Base-by-base conservation (phyloP, 2,113 vertebrate genomes). In the Camelus bactrianus region DNA sequence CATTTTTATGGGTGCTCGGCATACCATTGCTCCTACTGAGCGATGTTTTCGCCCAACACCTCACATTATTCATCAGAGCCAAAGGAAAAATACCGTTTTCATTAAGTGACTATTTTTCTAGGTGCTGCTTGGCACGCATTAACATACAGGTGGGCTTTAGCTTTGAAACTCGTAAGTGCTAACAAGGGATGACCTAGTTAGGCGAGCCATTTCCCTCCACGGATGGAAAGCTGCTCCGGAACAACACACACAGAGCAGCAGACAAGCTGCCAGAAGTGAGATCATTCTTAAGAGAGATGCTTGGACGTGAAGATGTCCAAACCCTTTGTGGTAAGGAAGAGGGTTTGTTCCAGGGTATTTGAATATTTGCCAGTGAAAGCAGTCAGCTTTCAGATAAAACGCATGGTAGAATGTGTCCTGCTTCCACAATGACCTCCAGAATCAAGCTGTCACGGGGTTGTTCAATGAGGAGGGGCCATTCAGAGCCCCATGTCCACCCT, bases 331-430 rank as follows among this genome's bases (percentile, higher is more conserved):
- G 26, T 8, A 15, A 58, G 58, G 38, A 70, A 10, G 56, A 26
- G 1, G 30, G 28, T 7, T 35, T 73, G 4, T 42, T 42, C 38
- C 19, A 38, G 50, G 24, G 9, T 6, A n/a, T 32, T 48, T 58
- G 30, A 32, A 48, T 17, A 0, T 46, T 56, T 0, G 8, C 6
- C 2, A 32, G 19, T 38, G 65, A n/a, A 28, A 48, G 35, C 8
- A 10, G 0, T 38, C 19, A 4, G 13, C 54, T 65, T 80, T 38
- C 64, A 79, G n/a, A 69, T 56, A 14, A 48, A 96, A 30, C 0
- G 8, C 5, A 10, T 2, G 2, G 0, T 13, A 2, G 24, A 13
- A 12, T 19, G 8, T 42, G 50, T 9, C 11, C 46, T 7, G 3
- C 42, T 35, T 19, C 77, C 9, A 6, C 3, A 50, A 28, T 42